Conservation (phyloP, 1,140 invertebrate genomes). For the Zaprionus gabonicus region DNA sequence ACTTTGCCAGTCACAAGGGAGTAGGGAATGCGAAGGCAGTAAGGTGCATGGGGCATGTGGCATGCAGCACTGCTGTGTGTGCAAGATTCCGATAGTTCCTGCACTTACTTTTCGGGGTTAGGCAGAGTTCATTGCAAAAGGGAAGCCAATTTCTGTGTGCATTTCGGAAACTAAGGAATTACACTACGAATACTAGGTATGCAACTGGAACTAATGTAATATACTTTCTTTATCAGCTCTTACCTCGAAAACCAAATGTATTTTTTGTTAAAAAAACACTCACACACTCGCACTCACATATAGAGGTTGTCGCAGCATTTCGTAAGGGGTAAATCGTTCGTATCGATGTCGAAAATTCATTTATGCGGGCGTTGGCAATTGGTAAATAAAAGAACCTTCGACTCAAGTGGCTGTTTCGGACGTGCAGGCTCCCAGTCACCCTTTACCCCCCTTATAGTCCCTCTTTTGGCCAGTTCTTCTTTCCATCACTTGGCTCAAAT, state of each 20-base stretch:
- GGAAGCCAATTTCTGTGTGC: too few species aligned
- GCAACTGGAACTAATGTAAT: background rate
- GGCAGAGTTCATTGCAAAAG: background rate
- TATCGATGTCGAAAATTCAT: constrained; percentile 44
- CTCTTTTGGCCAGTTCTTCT: background rate
- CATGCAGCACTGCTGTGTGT: background rate
- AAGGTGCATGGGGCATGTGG: too few species aligned
- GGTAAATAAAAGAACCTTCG: constrained; percentile 47
- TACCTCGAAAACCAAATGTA: background rate
- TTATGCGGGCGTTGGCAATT: constrained; percentile 37
- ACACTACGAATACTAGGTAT: background rate
- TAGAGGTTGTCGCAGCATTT: background rate
- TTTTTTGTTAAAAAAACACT: background rate
- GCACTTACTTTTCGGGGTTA: background rate
- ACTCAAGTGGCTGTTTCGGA: constrained; percentile 58
- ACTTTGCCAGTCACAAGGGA: background rate
- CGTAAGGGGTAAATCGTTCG: constrained; percentile 4
- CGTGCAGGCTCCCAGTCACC: constrained; percentile 10
- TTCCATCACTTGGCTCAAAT: constrained; percentile 44
- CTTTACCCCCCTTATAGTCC: background rate
- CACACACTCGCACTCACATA: too few species aligned
- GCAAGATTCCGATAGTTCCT: background rate
- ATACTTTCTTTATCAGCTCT: background rate
- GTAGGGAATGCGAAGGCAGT: too few species aligned
- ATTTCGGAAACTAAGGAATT: background rate